Percentiles rank a stretch among this genome's conserved stretches.
phyloP scores from a whole-genome alignment of 1,140 invertebrate genomes.

The Cotesia glomerata region DNA sequence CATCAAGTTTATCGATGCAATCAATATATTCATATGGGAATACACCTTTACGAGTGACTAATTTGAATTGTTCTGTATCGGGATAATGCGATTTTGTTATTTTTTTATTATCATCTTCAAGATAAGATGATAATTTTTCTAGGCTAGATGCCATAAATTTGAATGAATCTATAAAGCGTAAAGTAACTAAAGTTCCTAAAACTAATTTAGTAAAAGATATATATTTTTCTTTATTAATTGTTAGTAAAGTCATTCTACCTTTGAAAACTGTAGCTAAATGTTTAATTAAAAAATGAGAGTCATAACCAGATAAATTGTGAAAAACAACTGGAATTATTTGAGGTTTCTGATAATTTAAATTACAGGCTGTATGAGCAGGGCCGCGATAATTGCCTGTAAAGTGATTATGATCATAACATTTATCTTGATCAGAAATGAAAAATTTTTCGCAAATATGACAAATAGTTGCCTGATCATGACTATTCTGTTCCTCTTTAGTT shows the following conservation, averaged over 20 bases:
- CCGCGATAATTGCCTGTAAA: conserved; percentile 37
- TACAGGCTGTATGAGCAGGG: conserved; percentile 44
- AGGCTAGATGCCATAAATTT: conserved; percentile 35
- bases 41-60: conserved; percentile 35
- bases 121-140: conserved; percentile 34
- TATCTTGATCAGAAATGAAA: neutral
- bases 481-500: too few species aligned
- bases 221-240: conserved; percentile 37
- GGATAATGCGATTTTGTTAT: conserved; percentile 26
- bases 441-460: too few species aligned
- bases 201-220: conserved; percentile 37
- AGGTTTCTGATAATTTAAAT: conserved; percentile 44
- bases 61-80: conserved; percentile 31
- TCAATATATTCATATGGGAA: conserved; percentile 48
- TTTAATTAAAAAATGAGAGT: conserved; percentile 50
- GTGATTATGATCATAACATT: conserved; percentile 13
- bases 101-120: conserved; percentile 18
- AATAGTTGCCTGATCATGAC: too few species aligned
- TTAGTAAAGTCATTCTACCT: conserved; percentile 31
- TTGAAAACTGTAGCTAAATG: conserved; percentile 27
- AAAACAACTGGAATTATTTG: conserved; percentile 51
- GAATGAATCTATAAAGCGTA: conserved; percentile 39
- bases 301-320: conserved; percentile 55
- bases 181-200: conserved; percentile 21
- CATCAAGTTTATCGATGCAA: conserved; percentile 39